Percentiles rank a stretch among this genome's conserved stretches.
These are phyloP conservation scores for Tineola bisselliella DNA, from an alignment of 2,888 invertebrate genomes.

Conservation along the genomic window DNA sequence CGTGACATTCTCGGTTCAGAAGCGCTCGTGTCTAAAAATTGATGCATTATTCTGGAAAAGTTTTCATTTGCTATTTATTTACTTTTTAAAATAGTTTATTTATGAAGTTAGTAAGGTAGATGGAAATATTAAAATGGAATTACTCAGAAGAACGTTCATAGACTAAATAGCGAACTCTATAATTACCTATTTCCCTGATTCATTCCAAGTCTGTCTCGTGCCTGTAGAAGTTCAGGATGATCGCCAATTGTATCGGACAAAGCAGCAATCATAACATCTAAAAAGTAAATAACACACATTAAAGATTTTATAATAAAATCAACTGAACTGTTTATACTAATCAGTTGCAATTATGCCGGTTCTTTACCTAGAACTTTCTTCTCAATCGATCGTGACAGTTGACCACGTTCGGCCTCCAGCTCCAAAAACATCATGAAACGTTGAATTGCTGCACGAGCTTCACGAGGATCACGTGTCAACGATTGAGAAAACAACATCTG, in stretches of 20 bases:
- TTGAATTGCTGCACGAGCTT: conserved; percentile 77
- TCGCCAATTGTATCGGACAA: conserved; percentile 78
- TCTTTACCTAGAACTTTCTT: conserved; percentile 78
- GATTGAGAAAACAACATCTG: conserved; percentile 83
- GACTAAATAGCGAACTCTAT: no score
- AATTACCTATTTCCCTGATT: conserved; percentile 47
- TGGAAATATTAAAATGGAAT: no score
- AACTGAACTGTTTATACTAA: no score
- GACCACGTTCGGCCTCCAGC: conserved; percentile 76
- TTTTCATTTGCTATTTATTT: not conserved
- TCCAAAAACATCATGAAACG: conserved; percentile 80
- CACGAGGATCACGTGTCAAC: conserved; percentile 72
- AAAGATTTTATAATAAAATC: no score
- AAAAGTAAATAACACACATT: conserved; percentile 17
- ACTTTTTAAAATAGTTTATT: no score
- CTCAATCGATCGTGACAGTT: conserved; percentile 77
- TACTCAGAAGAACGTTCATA: no score
- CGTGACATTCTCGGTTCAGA: conserved; percentile 58
- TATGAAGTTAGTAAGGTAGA: no score
- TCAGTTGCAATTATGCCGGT: no score
- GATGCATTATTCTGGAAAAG: conserved; percentile 50
- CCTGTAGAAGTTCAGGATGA: conserved; percentile 73
- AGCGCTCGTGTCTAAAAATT: conserved; percentile 57
- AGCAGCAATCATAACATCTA: conserved; percentile 80
- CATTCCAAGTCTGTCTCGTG: conserved; percentile 59